Evolutionary conservation across 2,888 invertebrate genomes (phyloP), one percentile per base, ranked within the genome.

Genomic region (Yponomeuta evonymella): DNA sequence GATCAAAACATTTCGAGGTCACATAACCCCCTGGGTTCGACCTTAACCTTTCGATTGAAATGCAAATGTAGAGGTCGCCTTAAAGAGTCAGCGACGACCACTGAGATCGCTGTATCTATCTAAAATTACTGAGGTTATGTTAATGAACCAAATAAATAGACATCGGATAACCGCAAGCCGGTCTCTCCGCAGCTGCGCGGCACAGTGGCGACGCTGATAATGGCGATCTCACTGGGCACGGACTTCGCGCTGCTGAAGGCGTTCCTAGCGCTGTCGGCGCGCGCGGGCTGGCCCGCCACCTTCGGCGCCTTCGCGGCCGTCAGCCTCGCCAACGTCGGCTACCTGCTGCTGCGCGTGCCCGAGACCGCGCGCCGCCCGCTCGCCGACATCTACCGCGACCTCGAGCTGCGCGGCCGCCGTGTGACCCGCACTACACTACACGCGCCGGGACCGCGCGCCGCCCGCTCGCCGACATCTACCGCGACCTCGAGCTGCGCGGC

Each of bases 341-440:
- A 98, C 87, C 95, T 97, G 0, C 94, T 96, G 74, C 89, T 95
- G 77, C 96, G 93, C 81, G 97, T 98, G n/a, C 98, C 98, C 2
- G 98, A 99, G 88, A 99, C 98, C 0, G 96, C 97, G 81, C 98
- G 97, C 76, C 95, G 96, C 81, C 96, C 95, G 69, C 92, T 98
- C 71, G 97, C 98, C 85, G 98, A 98, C 76, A 98, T 99, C 79
- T 97, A 97, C 83, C 94, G 95, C 63, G 95, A 96, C 78, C 92
- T 97, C 79, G 94, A 95, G 75, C 95, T 94, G 15, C 36, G 48
- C 48, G 36, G 36, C 36, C 36, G 36, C 36, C 36, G 36, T 5
- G 36, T 5, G 36, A 2, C 36, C 36, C 36, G 36, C 36, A 5
- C 36, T 5, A 2, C 4, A 36, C 36, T 5, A 5, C 36, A 5